Evolutionary conservation across 2,113 vertebrate species (phyloP), one percentile per base, ranked within the genome.

Genomic region (Agapornis roseicollis): DNA sequence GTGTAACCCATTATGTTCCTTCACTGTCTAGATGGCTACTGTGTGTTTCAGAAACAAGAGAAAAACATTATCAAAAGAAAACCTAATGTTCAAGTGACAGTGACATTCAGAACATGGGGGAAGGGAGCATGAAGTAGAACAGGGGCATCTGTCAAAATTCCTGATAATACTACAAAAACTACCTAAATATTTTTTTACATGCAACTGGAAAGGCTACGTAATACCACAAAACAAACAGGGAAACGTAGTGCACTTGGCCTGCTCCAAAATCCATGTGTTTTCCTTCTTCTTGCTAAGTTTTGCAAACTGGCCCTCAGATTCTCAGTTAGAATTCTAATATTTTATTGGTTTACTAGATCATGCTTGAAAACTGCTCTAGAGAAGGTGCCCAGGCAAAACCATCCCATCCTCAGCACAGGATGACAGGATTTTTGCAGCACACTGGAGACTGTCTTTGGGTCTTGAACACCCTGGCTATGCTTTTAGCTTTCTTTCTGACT

Each of bases 1-100:
- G 94, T 90, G 88, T 79, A 83, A 88, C 86, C 94, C 73, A 83
- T 97, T 97, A 96, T 80, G 70, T 86, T 93, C 44, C 89, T 94
- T 86, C 84, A 23, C 70, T 72, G 49, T 91, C 94, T 97, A 90
- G 92, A 97, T 97, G 84, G 89, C 76, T 87, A 82, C 60, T 73
- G 47, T 93, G 49, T 79, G 81, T 58, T 91, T 69, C 77, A 95
- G 14, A 63, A 85, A 81, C 33, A 88, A 80, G 91, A 84, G 69
- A 86, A 94, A 95, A 96, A 73, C 86, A 76, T 85, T 73, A 69
- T 50, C 63, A 41, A 85, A 93, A 90, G 46, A 89, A 96, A 92
- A 73, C 24, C 24, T 42, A 68, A 46, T 93, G 68, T 83, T 33
- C 70, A 77, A 85, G 71, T 76, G 69, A 91, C 52, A 89, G 65